A percentile compares a stretch with the other conserved stretches of the same genome.
These are phyloP conservation scores for Rallus crepitans DNA, from an alignment of 2,797 vertebrate genomes.

Conservation along the genomic window DNA sequence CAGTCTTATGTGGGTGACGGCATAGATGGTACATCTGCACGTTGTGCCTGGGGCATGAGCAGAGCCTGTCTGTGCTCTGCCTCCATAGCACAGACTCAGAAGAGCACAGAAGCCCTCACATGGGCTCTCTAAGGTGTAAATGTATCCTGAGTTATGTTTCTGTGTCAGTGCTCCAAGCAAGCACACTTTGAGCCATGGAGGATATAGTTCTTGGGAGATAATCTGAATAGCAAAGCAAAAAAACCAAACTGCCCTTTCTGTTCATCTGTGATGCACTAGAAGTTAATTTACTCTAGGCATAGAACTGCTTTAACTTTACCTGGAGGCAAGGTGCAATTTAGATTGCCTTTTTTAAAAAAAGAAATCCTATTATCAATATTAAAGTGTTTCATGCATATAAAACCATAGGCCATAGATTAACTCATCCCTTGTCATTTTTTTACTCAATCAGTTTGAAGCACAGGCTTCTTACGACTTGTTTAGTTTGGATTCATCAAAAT, in stretches of 20 bases:
- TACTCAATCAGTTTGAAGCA: not conserved
- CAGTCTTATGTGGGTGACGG: not conserved
- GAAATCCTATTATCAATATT: conserved; percentile 43
- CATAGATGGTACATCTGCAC: not conserved
- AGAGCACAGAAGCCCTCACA: not conserved
- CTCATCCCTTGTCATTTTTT: not conserved
- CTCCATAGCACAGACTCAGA: not conserved
- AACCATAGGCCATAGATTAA: conserved; percentile 17
- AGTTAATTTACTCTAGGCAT: conserved; percentile 52
- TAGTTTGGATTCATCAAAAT: not conserved
- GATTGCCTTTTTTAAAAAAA: not conserved
- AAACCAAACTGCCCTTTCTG: conserved; percentile 38
- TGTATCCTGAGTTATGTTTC: not conserved
- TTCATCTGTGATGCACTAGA: conserved; percentile 34
- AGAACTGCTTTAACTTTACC: conserved; percentile 29
- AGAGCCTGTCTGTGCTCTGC: not conserved
- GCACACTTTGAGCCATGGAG: conserved; percentile 34
- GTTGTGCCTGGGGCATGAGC: not conserved
- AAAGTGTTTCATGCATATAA: not conserved
- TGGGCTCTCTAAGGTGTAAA: not conserved
- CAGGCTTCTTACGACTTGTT: not conserved
- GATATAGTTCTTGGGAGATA: conserved; percentile 33
- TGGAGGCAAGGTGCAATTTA: conserved; percentile 47
- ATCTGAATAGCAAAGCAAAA: conserved; percentile 52
- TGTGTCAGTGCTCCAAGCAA: conserved; percentile 17